Evolutionary conservation across 1,140 invertebrate species (phyloP).

Genomic region (Caenorhabditis briggsae): DNA sequence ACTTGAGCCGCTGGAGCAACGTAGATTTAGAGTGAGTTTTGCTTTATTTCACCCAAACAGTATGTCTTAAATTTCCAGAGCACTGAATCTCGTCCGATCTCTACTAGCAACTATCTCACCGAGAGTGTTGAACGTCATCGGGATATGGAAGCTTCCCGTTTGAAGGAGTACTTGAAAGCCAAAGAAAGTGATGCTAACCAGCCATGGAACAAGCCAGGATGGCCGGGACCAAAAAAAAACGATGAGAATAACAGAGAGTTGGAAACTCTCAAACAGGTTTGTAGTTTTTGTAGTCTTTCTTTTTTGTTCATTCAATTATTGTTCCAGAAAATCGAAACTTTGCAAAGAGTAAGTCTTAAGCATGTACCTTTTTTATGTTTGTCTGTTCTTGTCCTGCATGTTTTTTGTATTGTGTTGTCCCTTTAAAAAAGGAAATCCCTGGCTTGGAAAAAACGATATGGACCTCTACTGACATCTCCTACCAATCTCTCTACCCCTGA

Average conservation of each 20-base stretch:
- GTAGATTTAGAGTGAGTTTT: conserved; percentile 62
- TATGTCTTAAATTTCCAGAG: conserved; percentile 66
- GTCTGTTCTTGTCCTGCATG: conserved; percentile 53
- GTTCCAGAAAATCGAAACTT: conserved; percentile 73
- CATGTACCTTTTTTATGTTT: conserved; percentile 39
- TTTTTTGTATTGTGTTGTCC: neutral
- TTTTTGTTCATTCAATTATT: conserved; percentile 22
- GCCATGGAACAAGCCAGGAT: conserved; percentile 74
- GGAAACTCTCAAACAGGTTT: conserved; percentile 72
- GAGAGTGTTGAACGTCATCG: conserved; percentile 74
- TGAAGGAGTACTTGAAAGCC: conserved; percentile 62
- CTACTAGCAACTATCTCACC: conserved; percentile 73
- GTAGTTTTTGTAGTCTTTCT: neutral
- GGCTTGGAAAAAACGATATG: conserved; percentile 32
- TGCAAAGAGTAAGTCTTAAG: conserved; percentile 73
- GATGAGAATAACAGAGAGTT: conserved; percentile 72
- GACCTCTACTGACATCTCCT: conserved; percentile 32
- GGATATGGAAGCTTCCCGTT: conserved; percentile 68
- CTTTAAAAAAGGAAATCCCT: conserved; percentile 29
- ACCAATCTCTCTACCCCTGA: neutral
- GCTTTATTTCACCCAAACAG: too few relatives aligned
- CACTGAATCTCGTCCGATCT: conserved; percentile 70
- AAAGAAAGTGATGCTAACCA: conserved; percentile 73
- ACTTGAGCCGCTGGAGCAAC: conserved; percentile 70
- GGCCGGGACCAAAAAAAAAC: conserved; percentile 74